Percentiles rank a stretch among this genome's conserved stretches.
Conservation (phyloP, 2,888 invertebrate species). For the Euproctis similis region DNA sequence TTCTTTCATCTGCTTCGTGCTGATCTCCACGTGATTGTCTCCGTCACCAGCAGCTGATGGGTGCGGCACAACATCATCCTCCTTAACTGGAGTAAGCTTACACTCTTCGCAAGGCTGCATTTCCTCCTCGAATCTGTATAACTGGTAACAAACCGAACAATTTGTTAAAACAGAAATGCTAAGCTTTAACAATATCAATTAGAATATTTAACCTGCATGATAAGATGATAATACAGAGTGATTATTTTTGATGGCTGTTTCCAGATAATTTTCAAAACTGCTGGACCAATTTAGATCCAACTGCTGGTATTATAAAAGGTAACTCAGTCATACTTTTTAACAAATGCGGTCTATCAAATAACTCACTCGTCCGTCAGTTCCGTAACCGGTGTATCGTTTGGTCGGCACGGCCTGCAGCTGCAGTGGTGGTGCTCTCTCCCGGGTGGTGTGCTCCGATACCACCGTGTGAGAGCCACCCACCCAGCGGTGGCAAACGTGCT, state of each 20-base stretch:
- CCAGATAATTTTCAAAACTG: no score
- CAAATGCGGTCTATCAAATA: not conserved
- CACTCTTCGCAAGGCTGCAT: conserved; percentile 42
- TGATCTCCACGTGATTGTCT: no score
- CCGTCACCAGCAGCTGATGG: conserved; percentile 10
- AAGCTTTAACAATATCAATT: no score
- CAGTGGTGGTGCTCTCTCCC: conserved; percentile 17
- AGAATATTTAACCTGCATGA: no score
- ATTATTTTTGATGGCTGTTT: no score
- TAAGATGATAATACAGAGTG: no score
- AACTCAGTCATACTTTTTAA: no score
- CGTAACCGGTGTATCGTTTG: conserved; percentile 33
- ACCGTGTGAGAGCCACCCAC: conserved; percentile 24
- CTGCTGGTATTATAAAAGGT: no score
- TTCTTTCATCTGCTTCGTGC: no score
- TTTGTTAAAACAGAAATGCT: no score
- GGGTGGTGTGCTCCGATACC: conserved; percentile 17
- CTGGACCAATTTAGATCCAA: no score
- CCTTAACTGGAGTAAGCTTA: conserved; percentile 22
- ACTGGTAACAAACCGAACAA: not conserved
- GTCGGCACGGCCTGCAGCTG: conserved; percentile 10
- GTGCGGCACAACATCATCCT: conserved; percentile 10
- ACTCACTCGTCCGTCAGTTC: conserved; percentile 47
- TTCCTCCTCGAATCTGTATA: conserved; percentile 48
- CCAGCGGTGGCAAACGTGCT: conserved; percentile 21